Base-by-base conservation (phyloP, 2,113 vertebrate species). In the Macquaria australasica region DNA sequence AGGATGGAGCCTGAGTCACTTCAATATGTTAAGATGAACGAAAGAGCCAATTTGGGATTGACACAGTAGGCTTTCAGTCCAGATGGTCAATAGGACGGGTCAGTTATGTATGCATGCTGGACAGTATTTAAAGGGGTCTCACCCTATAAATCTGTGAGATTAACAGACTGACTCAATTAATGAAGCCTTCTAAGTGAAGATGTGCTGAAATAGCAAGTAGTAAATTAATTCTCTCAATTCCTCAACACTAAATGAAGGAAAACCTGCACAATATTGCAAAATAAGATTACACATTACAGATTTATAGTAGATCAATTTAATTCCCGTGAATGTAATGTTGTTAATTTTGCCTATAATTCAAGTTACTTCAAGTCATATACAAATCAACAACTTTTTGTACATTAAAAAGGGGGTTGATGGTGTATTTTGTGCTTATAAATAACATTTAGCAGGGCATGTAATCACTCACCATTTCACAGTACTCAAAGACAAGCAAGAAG, bases 401-500 rank as follows among this genome's bases (percentile, higher is more conserved):
- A 31, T 23, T 55, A 21, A 51, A 28, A 41, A 50, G 0, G 43
- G 12, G 16, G 0, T 20, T 62, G 6, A 9, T 62, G 14, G 41
- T 41, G 41, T 60, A 23, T 45, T 66, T 16, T 68, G 39, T 37
- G 39, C 23, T 28, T 45, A 37, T 18, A 25, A 60, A 68, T 58
- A 56, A 23, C 50, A 68, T 31, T 45, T 14, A 51, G 25, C 6
- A n/a, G 21, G 55, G 41, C 12, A 25, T 23, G 48, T 16, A 41
- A 25, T 45, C 58, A 91, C 98, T 98, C 92, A 99, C 98, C 97
- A 99, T 95, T 90, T 99, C 97, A 93, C 97, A 98, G 94, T 98
- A 98, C 84, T 99, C 98, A 90, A 99, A 99, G 70, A 99, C 97
- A 78, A 99, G 93, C 68, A 99, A 96, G 77, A 97, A 99, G 75